A percentile compares a stretch with the other conserved stretches of the same genome.
phyloP scores from a whole-genome alignment of 2,113 vertebrate species.

The Aphyosemion australe region DNA sequence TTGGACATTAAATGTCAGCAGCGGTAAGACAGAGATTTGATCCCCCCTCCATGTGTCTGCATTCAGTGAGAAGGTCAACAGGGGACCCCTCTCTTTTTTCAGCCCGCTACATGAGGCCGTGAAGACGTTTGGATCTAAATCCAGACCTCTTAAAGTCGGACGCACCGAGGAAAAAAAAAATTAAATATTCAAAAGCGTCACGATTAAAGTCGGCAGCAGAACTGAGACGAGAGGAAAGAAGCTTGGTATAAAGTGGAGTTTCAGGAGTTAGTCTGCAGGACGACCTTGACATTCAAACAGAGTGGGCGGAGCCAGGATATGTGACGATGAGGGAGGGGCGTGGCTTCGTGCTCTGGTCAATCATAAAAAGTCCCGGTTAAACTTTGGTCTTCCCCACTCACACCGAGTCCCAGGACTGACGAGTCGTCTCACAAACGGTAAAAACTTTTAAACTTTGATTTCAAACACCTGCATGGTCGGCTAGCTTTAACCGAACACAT shows the following conservation, averaged over 20 bases:
- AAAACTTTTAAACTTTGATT: constrained; percentile 16
- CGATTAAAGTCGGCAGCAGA: not conserved
- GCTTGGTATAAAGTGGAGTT: constrained; percentile 2
- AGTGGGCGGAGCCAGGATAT: constrained; percentile 48
- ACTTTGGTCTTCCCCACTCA: constrained; percentile 63
- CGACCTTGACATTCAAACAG: constrained; percentile 79
- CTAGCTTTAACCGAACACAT: too few species aligned
- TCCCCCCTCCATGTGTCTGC: constrained; percentile 55
- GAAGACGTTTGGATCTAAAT: constrained; percentile 23
- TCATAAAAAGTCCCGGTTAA: constrained; percentile 65
- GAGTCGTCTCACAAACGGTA: constrained; percentile 78
- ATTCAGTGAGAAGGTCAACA: constrained; percentile 75
- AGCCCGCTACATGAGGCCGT: constrained; percentile 37
- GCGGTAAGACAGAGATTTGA: constrained; percentile 76
- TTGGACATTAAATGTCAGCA: constrained; percentile 82
- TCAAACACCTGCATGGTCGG: too few species aligned
- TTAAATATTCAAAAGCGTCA: not conserved
- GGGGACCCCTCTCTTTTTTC: constrained; percentile 45
- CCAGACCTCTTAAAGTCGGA: constrained; percentile 5
- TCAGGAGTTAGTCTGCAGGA: constrained; percentile 1
- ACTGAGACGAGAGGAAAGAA: not conserved
- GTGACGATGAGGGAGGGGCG: constrained; percentile 50
- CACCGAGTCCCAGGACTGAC: constrained; percentile 69
- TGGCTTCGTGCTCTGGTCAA: constrained; percentile 24
- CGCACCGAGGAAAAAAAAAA: not conserved